Conservation (phyloP, 2,888 invertebrate species). For the Amphiduros pacificus region DNA sequence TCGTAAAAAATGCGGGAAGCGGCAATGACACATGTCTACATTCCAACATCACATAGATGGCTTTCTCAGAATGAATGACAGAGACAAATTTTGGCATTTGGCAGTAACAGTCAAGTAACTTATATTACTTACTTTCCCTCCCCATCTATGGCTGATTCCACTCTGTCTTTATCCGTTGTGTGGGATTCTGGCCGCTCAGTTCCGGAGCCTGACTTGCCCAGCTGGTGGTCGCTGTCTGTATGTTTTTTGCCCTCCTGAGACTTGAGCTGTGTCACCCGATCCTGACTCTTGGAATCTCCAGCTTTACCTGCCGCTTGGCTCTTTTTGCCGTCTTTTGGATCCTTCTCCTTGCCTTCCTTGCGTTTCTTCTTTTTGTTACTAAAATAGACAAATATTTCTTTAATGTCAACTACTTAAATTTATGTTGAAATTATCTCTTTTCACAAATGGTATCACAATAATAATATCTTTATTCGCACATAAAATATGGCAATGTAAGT, state of each 20-base stretch:
- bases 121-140: neutral
- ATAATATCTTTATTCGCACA: too few relatives aligned
- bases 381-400: neutral
- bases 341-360: conserved; percentile 30
- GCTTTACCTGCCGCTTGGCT: conserved; percentile 37
- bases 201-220: conserved; percentile 37
- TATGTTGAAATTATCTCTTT: too few relatives aligned
- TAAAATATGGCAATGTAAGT: too few relatives aligned
- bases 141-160: conserved; percentile 25
- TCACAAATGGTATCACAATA: too few relatives aligned
- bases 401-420: too few relatives aligned
- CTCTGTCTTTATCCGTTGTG: conserved; percentile 47
- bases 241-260: conserved; percentile 36
- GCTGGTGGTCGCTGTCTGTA: conserved; percentile 38
- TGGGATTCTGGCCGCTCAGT: conserved; percentile 56
- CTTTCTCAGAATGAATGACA: too few relatives aligned
- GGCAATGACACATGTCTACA: too few relatives aligned
- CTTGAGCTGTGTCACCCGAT: conserved; percentile 36
- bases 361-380: conserved; percentile 23
- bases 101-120: neutral
- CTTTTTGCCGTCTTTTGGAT: conserved; percentile 42
- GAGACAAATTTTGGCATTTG: neutral
- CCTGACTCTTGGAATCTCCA: conserved; percentile 34
- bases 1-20: too few relatives aligned
- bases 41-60: too few relatives aligned